Conservation (phyloP, 2,888 invertebrate genomes). For the Drosophila subsilvestris region DNA sequence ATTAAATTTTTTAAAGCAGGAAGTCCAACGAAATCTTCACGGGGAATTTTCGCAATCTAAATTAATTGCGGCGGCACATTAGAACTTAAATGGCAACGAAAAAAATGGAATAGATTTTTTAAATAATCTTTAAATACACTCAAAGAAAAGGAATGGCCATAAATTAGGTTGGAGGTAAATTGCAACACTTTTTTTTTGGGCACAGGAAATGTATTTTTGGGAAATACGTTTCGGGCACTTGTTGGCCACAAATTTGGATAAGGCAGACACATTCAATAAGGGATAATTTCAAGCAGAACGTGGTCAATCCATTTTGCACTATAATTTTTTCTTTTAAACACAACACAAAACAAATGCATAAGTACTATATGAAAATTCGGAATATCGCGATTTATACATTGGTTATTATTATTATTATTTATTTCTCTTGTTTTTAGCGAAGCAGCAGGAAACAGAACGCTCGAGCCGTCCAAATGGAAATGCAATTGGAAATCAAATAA, state of each 20-base stretch:
- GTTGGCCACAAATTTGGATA: not conserved
- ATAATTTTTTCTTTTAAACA: not conserved
- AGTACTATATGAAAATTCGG: not conserved
- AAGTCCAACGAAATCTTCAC: not conserved
- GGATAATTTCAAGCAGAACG: not conserved
- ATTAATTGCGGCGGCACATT: slow-evolving; percentile 27
- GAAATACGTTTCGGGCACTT: not conserved
- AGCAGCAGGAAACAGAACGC: slow-evolving; percentile 41
- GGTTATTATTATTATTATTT: not conserved
- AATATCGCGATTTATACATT: not conserved
- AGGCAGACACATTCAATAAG: not conserved
- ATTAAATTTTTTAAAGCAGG: slow-evolving; percentile 40
- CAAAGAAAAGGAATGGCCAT: no score
- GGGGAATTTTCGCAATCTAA: slow-evolving; percentile 16
- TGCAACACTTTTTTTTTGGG: not conserved
- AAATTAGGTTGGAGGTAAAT: not conserved
- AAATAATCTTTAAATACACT: not conserved
- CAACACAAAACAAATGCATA: not conserved
- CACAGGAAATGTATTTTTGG: not conserved
- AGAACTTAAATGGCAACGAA: slow-evolving; percentile 16
- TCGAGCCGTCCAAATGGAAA: slow-evolving; percentile 66
- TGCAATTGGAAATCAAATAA: slow-evolving; percentile 74
- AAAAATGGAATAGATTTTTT: slow-evolving; percentile 4
- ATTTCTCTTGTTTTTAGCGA: not conserved
- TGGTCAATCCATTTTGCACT: not conserved